Percentiles rank a stretch among this genome's conserved stretches.
Conservation (phyloP, 2,797 vertebrate genomes). For the Podarcis siculus region DNA sequence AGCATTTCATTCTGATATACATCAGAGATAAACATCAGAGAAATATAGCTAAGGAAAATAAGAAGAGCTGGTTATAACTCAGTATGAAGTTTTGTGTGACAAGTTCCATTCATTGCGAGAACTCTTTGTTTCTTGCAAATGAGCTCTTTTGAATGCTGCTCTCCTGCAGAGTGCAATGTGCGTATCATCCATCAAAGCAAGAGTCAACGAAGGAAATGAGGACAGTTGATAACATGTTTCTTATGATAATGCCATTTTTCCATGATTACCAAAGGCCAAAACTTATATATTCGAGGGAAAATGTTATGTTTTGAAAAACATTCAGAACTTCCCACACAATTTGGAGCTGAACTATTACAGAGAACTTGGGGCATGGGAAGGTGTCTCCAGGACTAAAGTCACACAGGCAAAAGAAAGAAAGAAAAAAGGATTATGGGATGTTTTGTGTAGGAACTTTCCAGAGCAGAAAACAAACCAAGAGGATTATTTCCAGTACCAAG, state of each 20-base stretch:
- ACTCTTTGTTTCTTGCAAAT: conserved; percentile 28
- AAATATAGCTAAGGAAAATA: conserved; percentile 2
- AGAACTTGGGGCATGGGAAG: background rate
- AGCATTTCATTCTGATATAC: conserved; percentile 8
- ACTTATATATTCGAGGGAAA: background rate
- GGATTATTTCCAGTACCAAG: background rate
- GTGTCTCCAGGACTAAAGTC: background rate
- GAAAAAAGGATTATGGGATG: background rate
- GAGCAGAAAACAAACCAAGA: background rate
- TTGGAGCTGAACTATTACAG: background rate
- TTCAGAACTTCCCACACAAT: background rate
- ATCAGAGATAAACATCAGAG: background rate
- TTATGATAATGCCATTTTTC: conserved; percentile 17
- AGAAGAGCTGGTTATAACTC: conserved; percentile 13
- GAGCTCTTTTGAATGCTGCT: conserved; percentile 6
- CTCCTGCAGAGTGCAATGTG: background rate
- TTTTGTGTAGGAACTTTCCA: background rate
- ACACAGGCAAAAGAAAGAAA: background rate
- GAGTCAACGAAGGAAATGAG: conserved; percentile 16
- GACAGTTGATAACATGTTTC: conserved; percentile 20
- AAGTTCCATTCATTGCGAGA: conserved; percentile 11
- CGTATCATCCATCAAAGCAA: conserved; percentile 27
- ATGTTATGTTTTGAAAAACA: background rate
- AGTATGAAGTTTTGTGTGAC: background rate
- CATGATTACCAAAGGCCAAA: conserved; percentile 22